Evolutionary conservation across 2,113 vertebrate genomes (phyloP).

Genomic region (Anhinga anhinga): DNA sequence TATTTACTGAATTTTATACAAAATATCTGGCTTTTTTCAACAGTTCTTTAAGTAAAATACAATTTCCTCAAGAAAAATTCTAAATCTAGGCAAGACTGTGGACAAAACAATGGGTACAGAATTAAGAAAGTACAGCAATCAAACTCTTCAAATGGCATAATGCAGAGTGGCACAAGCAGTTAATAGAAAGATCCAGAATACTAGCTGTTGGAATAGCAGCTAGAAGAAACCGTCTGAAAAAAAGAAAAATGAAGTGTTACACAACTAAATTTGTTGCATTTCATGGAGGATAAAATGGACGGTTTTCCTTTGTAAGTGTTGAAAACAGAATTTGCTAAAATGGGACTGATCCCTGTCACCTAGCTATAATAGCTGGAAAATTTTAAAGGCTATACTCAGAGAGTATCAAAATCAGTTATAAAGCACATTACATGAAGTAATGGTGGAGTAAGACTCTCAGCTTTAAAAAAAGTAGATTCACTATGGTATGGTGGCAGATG

Average conservation of each 20-base stretch:
- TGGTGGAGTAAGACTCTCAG: background rate
- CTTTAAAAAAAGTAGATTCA: background rate
- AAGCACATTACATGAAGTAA: background rate
- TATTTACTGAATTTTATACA: background rate
- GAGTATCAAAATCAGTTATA: background rate
- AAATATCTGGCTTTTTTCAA: background rate
- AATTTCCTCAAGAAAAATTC: background rate
- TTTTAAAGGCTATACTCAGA: background rate
- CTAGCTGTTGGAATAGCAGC: background rate
- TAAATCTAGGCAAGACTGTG: background rate
- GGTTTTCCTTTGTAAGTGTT: background rate
- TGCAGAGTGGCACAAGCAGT: background rate
- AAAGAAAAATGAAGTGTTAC: background rate
- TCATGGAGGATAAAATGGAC: background rate
- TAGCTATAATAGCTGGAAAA: background rate
- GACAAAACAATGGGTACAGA: background rate
- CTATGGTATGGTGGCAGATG: rapidly evolving
- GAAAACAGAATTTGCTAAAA: background rate
- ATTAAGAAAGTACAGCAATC: background rate
- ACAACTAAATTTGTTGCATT: background rate
- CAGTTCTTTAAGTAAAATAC: background rate
- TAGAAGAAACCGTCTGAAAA: background rate
- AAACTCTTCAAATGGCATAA: background rate
- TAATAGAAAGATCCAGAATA: background rate
- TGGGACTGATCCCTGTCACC: background rate